phyloP scores from a whole-genome alignment of 2,113 vertebrate species.

The Charadrius vociferus region DNA sequence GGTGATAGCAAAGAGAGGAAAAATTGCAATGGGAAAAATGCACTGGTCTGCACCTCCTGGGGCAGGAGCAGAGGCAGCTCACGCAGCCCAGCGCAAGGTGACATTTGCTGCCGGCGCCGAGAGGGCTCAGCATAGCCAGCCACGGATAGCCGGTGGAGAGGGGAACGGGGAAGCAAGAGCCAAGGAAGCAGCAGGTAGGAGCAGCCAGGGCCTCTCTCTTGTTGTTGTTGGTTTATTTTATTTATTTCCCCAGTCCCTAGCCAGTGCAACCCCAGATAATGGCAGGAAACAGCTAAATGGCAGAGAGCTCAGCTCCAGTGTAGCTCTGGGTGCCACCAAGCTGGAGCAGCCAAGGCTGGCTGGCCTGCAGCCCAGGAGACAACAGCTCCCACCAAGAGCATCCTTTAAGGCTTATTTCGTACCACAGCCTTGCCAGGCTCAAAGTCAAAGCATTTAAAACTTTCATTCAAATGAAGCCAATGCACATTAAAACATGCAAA shows the following conservation, averaged over 20 bases:
- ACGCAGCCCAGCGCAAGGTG: not conserved
- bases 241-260: not conserved
- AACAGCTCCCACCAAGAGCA: not conserved
- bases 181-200: not conserved
- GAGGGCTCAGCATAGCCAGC: rapidly evolving
- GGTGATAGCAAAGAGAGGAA: not conserved
- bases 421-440: not conserved
- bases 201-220: not conserved
- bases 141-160: not conserved
- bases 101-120: rapidly evolving
- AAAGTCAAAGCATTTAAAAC: not conserved
- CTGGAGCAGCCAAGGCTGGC: not conserved
- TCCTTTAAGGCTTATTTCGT: not conserved
- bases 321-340: not conserved
- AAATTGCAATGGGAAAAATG: rapidly evolving
- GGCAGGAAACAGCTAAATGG: not conserved
- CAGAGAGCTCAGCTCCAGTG: not conserved
- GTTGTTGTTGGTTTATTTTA: not conserved
- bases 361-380: not conserved
- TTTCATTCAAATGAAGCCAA: not conserved
- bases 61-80: not conserved
- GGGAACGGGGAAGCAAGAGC: not conserved
- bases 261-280: not conserved
- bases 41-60: not conserved
- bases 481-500: not conserved